Evolutionary conservation across 2,797 vertebrate species (phyloP).

Genomic region (Galagoides demidoff): DNA sequence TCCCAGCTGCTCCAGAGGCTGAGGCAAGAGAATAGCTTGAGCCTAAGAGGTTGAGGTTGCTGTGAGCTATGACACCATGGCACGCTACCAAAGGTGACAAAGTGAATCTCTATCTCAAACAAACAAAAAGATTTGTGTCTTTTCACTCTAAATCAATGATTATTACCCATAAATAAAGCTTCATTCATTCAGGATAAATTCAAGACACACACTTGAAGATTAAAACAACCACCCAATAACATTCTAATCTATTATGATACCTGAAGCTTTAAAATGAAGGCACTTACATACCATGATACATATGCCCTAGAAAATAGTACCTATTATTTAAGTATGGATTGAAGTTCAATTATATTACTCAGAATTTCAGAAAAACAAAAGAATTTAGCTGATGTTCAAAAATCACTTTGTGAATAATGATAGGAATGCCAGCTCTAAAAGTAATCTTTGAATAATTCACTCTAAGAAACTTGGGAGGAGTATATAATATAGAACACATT

Average conservation of each 20-base stretch:
- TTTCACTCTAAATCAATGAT: slow-evolving; percentile 38
- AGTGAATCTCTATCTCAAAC: too few relatives aligned
- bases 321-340: neutral
- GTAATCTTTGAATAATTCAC: neutral
- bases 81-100: too few relatives aligned
- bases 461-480: neutral
- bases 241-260: slow-evolving; percentile 2
- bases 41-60: too few relatives aligned
- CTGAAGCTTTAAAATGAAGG: slow-evolving; percentile 6
- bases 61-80: too few relatives aligned
- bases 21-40: too few relatives aligned
- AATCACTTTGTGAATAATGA: neutral
- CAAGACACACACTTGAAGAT: neutral
- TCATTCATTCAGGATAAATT: neutral
- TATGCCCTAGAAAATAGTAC: neutral
- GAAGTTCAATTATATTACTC: neutral
- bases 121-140: slow-evolving; percentile 2
- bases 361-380: slow-evolving; percentile 20
- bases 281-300: neutral
- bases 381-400: neutral
- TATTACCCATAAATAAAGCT: slow-evolving; percentile 1
- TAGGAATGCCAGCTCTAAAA: neutral
- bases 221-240: neutral
- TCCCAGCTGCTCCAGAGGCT: too few relatives aligned
- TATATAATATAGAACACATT: neutral